Evolutionary conservation across 53 echinoderm and acorn worm genomes (phyloP).

Genomic region (Arbacia lixula): DNA sequence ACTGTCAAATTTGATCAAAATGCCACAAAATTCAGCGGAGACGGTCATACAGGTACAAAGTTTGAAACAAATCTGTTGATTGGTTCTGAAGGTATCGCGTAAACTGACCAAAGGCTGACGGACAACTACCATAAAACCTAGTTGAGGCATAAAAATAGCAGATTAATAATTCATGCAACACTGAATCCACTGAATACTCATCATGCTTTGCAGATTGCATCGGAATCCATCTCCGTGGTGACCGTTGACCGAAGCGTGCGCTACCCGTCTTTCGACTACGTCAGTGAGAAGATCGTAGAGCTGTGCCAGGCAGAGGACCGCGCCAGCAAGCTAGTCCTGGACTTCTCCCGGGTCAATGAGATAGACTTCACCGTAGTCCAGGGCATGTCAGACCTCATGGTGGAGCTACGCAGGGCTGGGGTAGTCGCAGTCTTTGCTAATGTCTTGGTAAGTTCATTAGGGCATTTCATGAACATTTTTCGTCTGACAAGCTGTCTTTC

Average conservation of each 20-base stretch:
- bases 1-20: too few relatives aligned
- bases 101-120: too few relatives aligned
- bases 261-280: slow-evolving; percentile 76
- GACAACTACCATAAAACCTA: too few relatives aligned
- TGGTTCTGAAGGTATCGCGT: too few relatives aligned
- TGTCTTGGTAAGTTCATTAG: slow-evolving; percentile 38
- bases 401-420: slow-evolving; percentile 34
- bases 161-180: too few relatives aligned
- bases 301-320: slow-evolving; percentile 43
- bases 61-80: too few relatives aligned
- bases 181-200: too few relatives aligned
- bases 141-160: too few relatives aligned
- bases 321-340: slow-evolving; percentile 65
- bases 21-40: too few relatives aligned
- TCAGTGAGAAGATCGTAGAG: slow-evolving; percentile 67
- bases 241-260: slow-evolving; percentile 73
- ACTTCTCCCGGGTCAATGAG: slow-evolving; percentile 70
- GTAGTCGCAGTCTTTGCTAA: slow-evolving; percentile 19
- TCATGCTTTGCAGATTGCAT: slow-evolving; percentile 64
- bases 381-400: slow-evolving; percentile 61
- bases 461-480: not conserved
- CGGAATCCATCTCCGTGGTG: slow-evolving; percentile 60
- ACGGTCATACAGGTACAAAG: too few relatives aligned
- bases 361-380: slow-evolving; percentile 83
- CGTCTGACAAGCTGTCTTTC: too few relatives aligned